Evolutionary conservation across 2,113 vertebrate genomes (phyloP), one percentile per base, ranked within the genome.

Genomic region (Cryptotis parvus): DNA sequence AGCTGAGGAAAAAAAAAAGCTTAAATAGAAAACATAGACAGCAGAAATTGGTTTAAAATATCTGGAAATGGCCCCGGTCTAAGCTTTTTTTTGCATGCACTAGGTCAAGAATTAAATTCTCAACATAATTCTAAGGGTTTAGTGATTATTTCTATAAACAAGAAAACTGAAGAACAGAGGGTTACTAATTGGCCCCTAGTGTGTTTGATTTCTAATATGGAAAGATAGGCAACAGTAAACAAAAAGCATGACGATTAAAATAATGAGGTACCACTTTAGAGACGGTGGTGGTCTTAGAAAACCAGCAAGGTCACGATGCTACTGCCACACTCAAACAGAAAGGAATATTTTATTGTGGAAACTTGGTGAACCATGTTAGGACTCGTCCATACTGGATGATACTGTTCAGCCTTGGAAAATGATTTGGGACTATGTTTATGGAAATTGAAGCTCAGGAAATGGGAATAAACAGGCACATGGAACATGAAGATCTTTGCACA

Each of bases 101-200:
- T 82, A 94, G 66, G 33, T 89, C 55, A 88, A n/a, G n/a, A n/a
- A n/a, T 70, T 83, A 80, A 86, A n/a, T 83, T 72, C 66, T 86
- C 61, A 78, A 69, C 69, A 72, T 18, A 91, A 9, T 94, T 87
- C 37, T 61, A 0, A 80, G 79, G 79, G 6, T 86, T 95, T 26
- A 77, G 2, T 88, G 81, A 73, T 52, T 92, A 39, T 76, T 87
- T 33, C 61, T 72, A 20, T 91, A 78, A 52, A 76, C 29, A 86
- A 3, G 37, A 72, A 68, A n/a, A 14, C 77, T 66, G 52, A 84
- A 79, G 31, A n/a, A 75, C 58, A 88, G n/a, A 82, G 68, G 66
- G 18, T 70, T 94, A 66, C 49, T 52, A 72, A 77, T 16, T 75
- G 86, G 31, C 39, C 35, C 75, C 75, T 78, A 69, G 72, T 84